Conservation (phyloP, 2,113 vertebrate genomes). For the Philantomba maxwellii region DNA sequence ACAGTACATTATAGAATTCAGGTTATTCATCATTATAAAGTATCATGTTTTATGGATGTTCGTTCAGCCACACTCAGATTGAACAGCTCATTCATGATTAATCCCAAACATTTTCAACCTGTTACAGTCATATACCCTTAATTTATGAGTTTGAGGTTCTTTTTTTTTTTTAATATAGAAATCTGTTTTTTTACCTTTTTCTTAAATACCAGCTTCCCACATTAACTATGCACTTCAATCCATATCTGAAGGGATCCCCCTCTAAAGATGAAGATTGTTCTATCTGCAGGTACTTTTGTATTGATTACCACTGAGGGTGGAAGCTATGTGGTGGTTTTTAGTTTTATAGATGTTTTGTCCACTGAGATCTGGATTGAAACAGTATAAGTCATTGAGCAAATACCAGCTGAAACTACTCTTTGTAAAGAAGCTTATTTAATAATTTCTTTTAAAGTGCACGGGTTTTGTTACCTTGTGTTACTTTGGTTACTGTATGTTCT, state of each 20-base stretch:
- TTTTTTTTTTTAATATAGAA: constrained; percentile 1
- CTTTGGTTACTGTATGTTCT: neutral
- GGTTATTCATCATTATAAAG: neutral
- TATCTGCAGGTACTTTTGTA: constrained; percentile 14
- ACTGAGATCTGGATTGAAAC: constrained; percentile 37
- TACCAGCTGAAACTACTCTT: constrained; percentile 5
- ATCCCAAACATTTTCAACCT: neutral
- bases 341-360: neutral
- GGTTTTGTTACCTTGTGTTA: constrained; percentile 4
- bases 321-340: constrained; percentile 16
- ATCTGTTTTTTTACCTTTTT: constrained; percentile 50
- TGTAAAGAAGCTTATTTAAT: constrained; percentile 32
- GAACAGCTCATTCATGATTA: constrained; percentile 29
- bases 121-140: neutral
- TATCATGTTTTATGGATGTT: neutral
- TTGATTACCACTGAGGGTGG: constrained; percentile 13
- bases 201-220: constrained; percentile 27
- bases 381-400: neutral
- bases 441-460: neutral
- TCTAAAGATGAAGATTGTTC: constrained; percentile 51
- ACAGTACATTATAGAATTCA: neutral
- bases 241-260: constrained; percentile 18
- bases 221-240: constrained; percentile 38
- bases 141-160: constrained; percentile 15
- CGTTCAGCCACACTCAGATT: neutral